A percentile compares a stretch with the other conserved stretches of the same genome.
These are phyloP conservation scores for Falco punctatus DNA, from an alignment of 2,113 vertebrate species.

Conservation along the genomic window DNA sequence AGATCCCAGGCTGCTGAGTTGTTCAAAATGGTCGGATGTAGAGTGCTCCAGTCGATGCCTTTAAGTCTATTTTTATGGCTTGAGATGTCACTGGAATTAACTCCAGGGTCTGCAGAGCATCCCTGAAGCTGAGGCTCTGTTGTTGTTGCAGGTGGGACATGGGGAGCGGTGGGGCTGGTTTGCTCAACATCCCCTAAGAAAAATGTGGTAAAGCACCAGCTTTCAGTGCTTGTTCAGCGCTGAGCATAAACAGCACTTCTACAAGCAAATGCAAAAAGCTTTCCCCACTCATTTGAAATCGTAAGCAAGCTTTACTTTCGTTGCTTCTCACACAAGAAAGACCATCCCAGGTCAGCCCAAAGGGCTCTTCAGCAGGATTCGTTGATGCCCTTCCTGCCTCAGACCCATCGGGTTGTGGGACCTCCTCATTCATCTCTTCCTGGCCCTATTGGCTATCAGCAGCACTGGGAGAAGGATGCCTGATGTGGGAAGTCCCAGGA, in stretches of 20 bases:
- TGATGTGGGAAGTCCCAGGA: not conserved
- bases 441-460: not conserved
- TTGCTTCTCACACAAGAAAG: not conserved
- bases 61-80: not conserved
- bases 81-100: not conserved
- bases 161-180: not conserved
- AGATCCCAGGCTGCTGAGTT: not conserved
- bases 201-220: not conserved
- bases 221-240: not conserved
- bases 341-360: not conserved
- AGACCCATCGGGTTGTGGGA: accelerated
- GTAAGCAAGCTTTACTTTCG: not conserved
- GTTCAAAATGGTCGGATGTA: not conserved
- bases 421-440: not conserved
- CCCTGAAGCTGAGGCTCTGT: not conserved
- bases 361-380: not conserved
- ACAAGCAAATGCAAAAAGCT: not conserved
- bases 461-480: not conserved
- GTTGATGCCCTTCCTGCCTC: not conserved
- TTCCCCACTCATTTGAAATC: not conserved
- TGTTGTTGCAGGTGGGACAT: accelerated
- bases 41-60: not conserved
- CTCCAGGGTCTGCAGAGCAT: not conserved
- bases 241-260: not conserved
- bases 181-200: not conserved